Base-by-base conservation (phyloP, 2,888 invertebrate genomes). In the Thymelicus lineola region DNA sequence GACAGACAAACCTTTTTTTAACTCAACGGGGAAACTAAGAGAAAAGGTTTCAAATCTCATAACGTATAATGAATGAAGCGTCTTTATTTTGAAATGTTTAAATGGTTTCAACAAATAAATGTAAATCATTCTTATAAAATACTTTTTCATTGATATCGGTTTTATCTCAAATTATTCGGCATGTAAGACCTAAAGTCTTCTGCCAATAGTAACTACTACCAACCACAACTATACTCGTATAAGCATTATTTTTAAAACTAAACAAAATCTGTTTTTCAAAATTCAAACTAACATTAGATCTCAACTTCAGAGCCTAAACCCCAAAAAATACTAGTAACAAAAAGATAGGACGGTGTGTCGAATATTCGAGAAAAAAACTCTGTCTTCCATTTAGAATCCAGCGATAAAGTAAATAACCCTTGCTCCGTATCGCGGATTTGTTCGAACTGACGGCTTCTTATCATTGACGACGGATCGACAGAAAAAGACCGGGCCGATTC, bases 361-460 rank as follows among this genome's bases (percentile, higher is more conserved):
- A 62, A 62, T 55, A 57, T 62, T 61, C 61, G 14, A 45, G 55
- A 12, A 53, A n/a, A 55, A 53, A 38, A 45, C 36, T 60, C 60
- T 35, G 45, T 68, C 61, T 68, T 45, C 17, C 61, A 68, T 68
- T 68, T 68, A 61, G 55, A 61, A 68, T 55, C 60, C 55, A 28
- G 15, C 42, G 55, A 68, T 68, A 68, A 62, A 68, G 62, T 62
- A 62, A 68, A 68, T 61, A 67, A 53, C 28, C 50, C 48, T 50
- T 7, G 48, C 50, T 35, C 50, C 53, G 45, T 61, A 55, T 45
- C 45, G 61, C 63, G 63, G 63, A 45, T 61, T 50, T 60, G 46
- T 36, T 53, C 59, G n/a, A 38, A 15, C 59, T 50, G 60, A 50
- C 48, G 66, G 53, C 53, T 61, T 35, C 61, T 61, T 67, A 67